Conservation (phyloP, 2,113 vertebrate genomes). For the Dasyprocta punctata region DNA sequence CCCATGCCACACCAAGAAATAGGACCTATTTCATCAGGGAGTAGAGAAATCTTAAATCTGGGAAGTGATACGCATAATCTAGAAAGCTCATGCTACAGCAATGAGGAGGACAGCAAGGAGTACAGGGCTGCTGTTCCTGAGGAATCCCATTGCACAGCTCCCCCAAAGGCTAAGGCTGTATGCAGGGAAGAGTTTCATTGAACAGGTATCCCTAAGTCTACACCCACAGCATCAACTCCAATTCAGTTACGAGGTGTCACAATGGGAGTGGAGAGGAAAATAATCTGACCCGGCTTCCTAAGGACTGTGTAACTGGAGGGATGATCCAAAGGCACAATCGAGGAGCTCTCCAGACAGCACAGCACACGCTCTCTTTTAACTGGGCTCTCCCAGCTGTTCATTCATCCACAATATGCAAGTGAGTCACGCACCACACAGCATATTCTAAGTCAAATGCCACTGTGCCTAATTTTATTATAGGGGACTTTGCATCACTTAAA, state of each 20-base stretch:
- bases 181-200: not conserved
- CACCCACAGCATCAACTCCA: not conserved
- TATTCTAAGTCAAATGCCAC: not conserved
- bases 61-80: not conserved
- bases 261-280: not conserved
- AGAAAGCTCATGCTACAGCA: not conserved
- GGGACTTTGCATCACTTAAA: not conserved
- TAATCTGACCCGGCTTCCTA: not conserved
- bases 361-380: rapidly evolving
- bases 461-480: not conserved
- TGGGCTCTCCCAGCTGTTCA: not conserved
- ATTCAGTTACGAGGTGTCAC: not conserved
- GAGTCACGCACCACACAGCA: rapidly evolving
- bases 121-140: not conserved
- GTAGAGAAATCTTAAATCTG: not conserved
- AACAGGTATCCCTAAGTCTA: not conserved
- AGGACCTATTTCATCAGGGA: not conserved
- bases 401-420: not conserved
- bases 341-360: not conserved
- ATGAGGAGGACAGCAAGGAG: not conserved
- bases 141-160: not conserved
- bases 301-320: not conserved
- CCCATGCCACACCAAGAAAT: not conserved
- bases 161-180: not conserved
- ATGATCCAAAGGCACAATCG: not conserved